Conservation (phyloP, 2,888 invertebrate genomes). For the Pteria penguin region DNA sequence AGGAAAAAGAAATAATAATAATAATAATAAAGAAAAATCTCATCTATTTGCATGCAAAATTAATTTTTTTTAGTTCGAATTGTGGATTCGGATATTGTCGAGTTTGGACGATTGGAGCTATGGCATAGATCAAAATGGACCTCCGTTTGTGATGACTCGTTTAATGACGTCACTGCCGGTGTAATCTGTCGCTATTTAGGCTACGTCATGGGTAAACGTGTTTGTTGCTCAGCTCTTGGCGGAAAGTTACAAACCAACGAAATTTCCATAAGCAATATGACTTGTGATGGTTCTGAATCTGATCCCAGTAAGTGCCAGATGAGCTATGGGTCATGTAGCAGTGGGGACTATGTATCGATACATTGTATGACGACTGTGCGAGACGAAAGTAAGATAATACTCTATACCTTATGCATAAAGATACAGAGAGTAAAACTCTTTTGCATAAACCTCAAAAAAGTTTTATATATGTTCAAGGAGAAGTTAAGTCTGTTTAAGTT, state of each 20-base stretch:
- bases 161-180: conserved; percentile 84
- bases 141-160: conserved; percentile 87
- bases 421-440: too few relatives aligned
- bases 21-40: too few relatives aligned
- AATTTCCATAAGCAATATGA: conserved; percentile 40
- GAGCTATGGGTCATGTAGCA: conserved; percentile 39
- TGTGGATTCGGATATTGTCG: conserved; percentile 37
- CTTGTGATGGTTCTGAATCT: conserved; percentile 56
- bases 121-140: conserved; percentile 44
- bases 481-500: too few relatives aligned
- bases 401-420: too few relatives aligned
- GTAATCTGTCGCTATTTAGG: conserved; percentile 79
- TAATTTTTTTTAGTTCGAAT: conserved; percentile 43
- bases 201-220: conserved; percentile 73
- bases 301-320: conserved; percentile 48
- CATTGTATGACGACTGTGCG: conserved; percentile 34
- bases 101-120: conserved; percentile 56
- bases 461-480: too few relatives aligned
- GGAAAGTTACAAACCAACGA: conserved; percentile 13
- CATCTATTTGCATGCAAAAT: too few relatives aligned
- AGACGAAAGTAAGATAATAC: conserved; percentile 29
- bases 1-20: too few relatives aligned
- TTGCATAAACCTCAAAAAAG: too few relatives aligned
- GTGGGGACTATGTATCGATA: conserved; percentile 54
- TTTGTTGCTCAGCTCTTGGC: conserved; percentile 61